Percentiles rank a stretch among this genome's conserved stretches.
phyloP scores from a whole-genome alignment of 2,797 vertebrate species.

The Scleropages formosus region DNA sequence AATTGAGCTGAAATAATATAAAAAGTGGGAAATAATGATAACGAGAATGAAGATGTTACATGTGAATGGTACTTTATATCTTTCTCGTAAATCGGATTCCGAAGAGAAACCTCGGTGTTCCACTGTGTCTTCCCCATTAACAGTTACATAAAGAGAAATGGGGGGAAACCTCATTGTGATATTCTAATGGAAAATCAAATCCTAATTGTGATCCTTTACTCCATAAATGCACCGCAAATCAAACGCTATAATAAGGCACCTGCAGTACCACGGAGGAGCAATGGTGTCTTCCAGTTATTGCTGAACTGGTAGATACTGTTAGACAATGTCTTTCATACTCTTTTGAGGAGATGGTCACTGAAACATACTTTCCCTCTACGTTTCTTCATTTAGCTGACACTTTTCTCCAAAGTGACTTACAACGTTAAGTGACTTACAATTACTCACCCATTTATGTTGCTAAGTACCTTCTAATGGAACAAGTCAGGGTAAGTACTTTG shows the following conservation, averaged over 20 bases:
- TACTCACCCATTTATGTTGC: too few species aligned
- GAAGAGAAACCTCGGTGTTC: neutral
- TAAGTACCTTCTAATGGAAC: too few species aligned
- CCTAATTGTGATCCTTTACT: constrained; percentile 26
- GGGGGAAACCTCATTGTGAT: neutral
- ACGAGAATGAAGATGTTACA: too few species aligned
- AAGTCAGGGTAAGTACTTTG: too few species aligned
- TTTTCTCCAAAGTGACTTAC: too few species aligned
- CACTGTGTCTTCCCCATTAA: constrained; percentile 5
- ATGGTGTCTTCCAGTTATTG: constrained; percentile 32
- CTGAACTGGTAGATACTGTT: neutral
- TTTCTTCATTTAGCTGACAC: too few species aligned
- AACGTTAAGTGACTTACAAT: too few species aligned
- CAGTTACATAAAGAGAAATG: neutral
- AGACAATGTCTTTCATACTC: too few species aligned
- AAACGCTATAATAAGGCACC: constrained; percentile 34
- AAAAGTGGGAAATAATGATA: too few species aligned
- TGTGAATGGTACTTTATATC: neutral
- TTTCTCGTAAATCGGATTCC: constrained; percentile 2
- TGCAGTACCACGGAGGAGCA: constrained; percentile 21
- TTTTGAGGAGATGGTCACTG: too few species aligned
- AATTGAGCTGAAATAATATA: too few species aligned
- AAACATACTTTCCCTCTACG: too few species aligned
- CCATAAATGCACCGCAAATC: constrained; percentile 35
- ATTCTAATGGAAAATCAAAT: constrained; percentile 25